phyloP scores from a whole-genome alignment of 2,888 invertebrate genomes.

The Gari tellinella region DNA sequence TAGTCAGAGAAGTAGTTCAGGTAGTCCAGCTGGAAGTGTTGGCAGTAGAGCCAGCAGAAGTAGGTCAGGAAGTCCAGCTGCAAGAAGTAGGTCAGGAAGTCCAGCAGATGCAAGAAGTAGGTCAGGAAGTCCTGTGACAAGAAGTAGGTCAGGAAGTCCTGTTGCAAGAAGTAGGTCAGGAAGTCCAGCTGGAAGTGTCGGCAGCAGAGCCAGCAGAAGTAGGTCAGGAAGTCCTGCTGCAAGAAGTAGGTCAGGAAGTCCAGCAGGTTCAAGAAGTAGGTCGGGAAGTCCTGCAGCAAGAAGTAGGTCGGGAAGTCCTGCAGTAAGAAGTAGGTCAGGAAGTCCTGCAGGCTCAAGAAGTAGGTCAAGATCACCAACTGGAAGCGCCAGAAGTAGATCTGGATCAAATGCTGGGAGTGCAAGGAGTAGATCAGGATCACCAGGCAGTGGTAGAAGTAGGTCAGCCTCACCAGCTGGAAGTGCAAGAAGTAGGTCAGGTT shows the following conservation, averaged over 20 bases:
- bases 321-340: slow-evolving; percentile 32
- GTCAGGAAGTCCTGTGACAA: slow-evolving; percentile 48
- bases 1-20: slow-evolving; percentile 51
- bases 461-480: slow-evolving; percentile 53
- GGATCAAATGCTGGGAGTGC: slow-evolving; percentile 50
- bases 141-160: slow-evolving; percentile 42
- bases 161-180: slow-evolving; percentile 47
- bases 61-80: slow-evolving; percentile 60
- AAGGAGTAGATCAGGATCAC: slow-evolving; percentile 46
- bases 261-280: slow-evolving; percentile 52
- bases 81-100: slow-evolving; percentile 47
- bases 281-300: slow-evolving; percentile 51
- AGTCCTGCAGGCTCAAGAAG: slow-evolving; percentile 45
- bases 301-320: slow-evolving; percentile 41
- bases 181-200: slow-evolving; percentile 12
- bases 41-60: slow-evolving; percentile 43
- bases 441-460: slow-evolving; percentile 40
- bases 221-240: slow-evolving; percentile 60
- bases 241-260: slow-evolving; percentile 41
- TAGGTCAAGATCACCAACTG: slow-evolving; percentile 27
- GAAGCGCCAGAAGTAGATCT: slow-evolving; percentile 52
- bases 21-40: slow-evolving; percentile 48
- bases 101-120: slow-evolving; percentile 51
- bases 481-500: slow-evolving; percentile 41
- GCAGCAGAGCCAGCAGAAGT: slow-evolving; percentile 41